phyloP scores from a whole-genome alignment of 2,888 invertebrate species.

The Himalopsyche japonica region DNA sequence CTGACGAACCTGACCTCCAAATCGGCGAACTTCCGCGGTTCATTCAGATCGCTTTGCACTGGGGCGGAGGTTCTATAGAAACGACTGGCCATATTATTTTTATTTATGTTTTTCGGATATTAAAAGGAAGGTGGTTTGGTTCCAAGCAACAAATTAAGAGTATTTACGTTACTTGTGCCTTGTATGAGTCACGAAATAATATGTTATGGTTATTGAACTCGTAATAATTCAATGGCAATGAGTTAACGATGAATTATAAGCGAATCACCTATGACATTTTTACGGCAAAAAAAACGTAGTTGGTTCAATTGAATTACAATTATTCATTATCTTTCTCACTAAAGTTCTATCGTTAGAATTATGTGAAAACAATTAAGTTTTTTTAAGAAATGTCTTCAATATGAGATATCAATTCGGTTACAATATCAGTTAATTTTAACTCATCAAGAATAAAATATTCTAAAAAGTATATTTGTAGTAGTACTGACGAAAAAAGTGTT shows the following conservation, averaged over 20 bases:
- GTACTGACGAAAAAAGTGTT: too few relatives aligned
- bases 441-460: too few relatives aligned
- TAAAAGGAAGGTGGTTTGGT: neutral
- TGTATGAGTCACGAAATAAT: neutral
- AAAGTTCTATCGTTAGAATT: too few relatives aligned
- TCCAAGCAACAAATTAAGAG: neutral
- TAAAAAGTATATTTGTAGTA: too few relatives aligned
- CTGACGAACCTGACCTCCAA: conserved; percentile 33
- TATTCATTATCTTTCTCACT: too few relatives aligned
- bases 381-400: too few relatives aligned
- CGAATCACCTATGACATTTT: too few relatives aligned
- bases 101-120: neutral
- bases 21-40: conserved; percentile 24
- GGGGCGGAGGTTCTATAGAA: neutral
- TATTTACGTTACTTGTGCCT: neutral
- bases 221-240: neutral
- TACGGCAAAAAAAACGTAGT: too few relatives aligned
- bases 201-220: neutral
- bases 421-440: too few relatives aligned
- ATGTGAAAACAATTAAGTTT: too few relatives aligned
- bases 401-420: too few relatives aligned
- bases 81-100: neutral
- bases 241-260: neutral
- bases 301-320: too few relatives aligned
- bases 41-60: neutral